Conservation (phyloP, 2,113 vertebrate genomes). For the Mormyrus lacerda region DNA sequence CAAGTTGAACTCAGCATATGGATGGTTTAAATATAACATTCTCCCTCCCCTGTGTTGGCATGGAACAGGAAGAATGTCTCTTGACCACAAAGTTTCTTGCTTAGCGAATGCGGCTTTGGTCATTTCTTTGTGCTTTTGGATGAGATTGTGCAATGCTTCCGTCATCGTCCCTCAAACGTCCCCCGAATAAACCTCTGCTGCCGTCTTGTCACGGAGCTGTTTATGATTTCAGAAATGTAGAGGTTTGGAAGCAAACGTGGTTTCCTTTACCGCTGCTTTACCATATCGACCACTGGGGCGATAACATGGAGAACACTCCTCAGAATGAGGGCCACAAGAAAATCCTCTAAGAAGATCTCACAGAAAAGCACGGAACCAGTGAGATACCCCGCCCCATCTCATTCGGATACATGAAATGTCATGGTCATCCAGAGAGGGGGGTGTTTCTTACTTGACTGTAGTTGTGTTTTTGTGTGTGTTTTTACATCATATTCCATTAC, state of each 20-base stretch:
- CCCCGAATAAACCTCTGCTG: background rate
- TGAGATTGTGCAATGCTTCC: background rate
- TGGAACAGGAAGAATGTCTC: background rate
- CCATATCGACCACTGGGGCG: background rate
- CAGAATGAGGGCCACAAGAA: background rate
- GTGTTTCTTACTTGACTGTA: background rate
- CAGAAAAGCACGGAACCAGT: background rate
- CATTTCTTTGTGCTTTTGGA: background rate
- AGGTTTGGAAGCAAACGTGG: background rate
- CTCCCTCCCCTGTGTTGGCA: background rate
- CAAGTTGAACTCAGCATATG: background rate
- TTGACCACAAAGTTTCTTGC: background rate
- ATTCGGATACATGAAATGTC: background rate
- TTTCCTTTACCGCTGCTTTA: background rate
- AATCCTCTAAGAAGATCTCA: background rate
- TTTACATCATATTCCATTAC: no score
- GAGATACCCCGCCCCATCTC: background rate
- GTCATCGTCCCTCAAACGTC: background rate
- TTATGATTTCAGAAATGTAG: background rate
- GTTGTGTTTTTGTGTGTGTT: background rate
- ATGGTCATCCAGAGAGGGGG: background rate
- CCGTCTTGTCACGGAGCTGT: background rate
- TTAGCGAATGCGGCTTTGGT: background rate
- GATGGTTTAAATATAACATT: background rate
- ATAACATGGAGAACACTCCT: background rate